A percentile compares a stretch with the other conserved stretches of the same genome.
These are phyloP conservation scores for Aphaenogaster ashmeadi DNA, from an alignment of 1,140 invertebrate genomes.

Conservation along the genomic window DNA sequence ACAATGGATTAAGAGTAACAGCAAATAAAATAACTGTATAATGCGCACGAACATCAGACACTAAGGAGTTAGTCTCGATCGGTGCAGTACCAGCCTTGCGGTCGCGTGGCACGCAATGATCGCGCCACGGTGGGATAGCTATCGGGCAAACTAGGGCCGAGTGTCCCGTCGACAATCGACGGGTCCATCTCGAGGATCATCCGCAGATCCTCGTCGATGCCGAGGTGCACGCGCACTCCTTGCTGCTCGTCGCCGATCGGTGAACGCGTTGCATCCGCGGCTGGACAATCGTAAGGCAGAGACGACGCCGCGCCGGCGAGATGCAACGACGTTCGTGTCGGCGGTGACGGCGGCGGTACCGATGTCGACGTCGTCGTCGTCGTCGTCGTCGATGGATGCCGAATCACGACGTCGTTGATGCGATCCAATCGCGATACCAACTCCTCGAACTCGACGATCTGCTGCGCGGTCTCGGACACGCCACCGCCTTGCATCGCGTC, in stretches of 20 bases:
- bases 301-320: constrained; percentile 1
- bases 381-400: neutral
- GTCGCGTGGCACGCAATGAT: constrained; percentile 79
- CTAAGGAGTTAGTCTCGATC: constrained; percentile 54
- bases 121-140: constrained; percentile 71
- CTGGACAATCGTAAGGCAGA: constrained; percentile 14
- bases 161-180: constrained; percentile 87
- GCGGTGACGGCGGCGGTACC: constrained; percentile 26
- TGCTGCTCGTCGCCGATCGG: constrained; percentile 60
- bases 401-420: constrained; percentile 79
- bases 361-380: constrained; percentile 32
- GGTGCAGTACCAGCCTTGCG: constrained; percentile 83
- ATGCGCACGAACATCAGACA: constrained; percentile 57
- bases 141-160: constrained; percentile 64
- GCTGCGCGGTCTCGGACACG: constrained; percentile 79
- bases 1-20: constrained; percentile 6
- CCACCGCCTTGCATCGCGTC: constrained; percentile 74
- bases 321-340: constrained; percentile 8
- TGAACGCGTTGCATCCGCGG: neutral
- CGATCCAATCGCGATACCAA: constrained; percentile 83
- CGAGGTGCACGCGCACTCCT: constrained; percentile 87
- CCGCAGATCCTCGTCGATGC: constrained; percentile 89
- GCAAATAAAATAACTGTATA: constrained; percentile 30
- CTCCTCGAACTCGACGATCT: constrained; percentile 85
- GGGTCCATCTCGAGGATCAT: constrained; percentile 90